A percentile compares a stretch with the other conserved stretches of the same genome.
These are phyloP conservation scores for Porites evermanni DNA, from an alignment of 92 coral and sea anemone species.

Conservation along the genomic window DNA sequence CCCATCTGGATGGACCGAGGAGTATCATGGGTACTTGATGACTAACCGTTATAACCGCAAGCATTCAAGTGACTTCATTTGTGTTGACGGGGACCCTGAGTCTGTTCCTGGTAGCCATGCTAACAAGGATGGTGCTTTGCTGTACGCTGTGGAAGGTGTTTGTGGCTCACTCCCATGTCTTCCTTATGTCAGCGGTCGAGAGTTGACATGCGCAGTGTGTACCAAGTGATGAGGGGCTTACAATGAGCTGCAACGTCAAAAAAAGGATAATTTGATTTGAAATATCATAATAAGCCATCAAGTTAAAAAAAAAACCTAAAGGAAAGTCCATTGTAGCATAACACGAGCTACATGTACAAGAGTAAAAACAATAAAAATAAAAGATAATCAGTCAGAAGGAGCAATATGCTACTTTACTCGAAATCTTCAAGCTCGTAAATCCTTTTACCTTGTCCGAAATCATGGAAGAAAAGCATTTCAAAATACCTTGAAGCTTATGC, in stretches of 20 bases:
- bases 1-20: slow-evolving; percentile 55
- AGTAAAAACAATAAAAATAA: too few relatives aligned
- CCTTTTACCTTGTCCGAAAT: too few relatives aligned
- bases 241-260: neutral
- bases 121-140: slow-evolving; percentile 49
- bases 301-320: too few relatives aligned
- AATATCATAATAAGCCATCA: too few relatives aligned
- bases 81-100: slow-evolving; percentile 64
- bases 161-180: slow-evolving; percentile 46
- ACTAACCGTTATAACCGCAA: neutral
- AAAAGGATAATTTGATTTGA: neutral
- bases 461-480: too few relatives aligned
- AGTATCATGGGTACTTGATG: slow-evolving; percentile 26
- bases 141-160: slow-evolving; percentile 62
- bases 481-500: too few relatives aligned
- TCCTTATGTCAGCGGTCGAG: slow-evolving; percentile 1
- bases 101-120: slow-evolving; percentile 52
- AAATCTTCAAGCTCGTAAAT: too few relatives aligned
- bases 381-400: too few relatives aligned
- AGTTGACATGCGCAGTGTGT: slow-evolving; percentile 34
- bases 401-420: too few relatives aligned
- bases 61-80: slow-evolving; percentile 11
- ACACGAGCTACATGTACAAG: too few relatives aligned
- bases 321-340: too few relatives aligned
- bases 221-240: neutral